Evolutionary conservation across 2,113 vertebrate species (phyloP).

Genomic region (Xiphorhynchus elegans): DNA sequence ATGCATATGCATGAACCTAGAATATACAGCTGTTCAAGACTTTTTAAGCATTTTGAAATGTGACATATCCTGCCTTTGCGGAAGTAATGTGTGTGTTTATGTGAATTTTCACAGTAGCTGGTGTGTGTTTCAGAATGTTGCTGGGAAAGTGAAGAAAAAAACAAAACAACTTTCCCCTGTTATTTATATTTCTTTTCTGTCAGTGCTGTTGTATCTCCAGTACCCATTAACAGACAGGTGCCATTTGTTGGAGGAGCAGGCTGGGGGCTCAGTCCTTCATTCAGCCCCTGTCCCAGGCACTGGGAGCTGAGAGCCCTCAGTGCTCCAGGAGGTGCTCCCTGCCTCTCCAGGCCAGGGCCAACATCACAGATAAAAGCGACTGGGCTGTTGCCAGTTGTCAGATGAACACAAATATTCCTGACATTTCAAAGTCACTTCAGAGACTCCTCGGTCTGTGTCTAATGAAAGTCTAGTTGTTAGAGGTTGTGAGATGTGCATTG

Average conservation of each 20-base stretch:
- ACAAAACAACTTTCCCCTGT: neutral
- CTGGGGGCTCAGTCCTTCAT: neutral
- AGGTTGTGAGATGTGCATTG: neutral
- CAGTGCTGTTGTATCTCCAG: neutral
- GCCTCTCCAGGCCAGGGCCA: neutral
- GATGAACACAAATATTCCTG: neutral
- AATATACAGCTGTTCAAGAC: conserved; percentile 39
- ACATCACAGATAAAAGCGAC: neutral
- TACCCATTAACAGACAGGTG: neutral
- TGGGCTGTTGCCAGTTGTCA: neutral
- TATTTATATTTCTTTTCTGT: neutral
- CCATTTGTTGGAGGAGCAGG: neutral
- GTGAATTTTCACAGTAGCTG: neutral
- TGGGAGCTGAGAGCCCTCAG: neutral
- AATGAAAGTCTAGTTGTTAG: neutral
- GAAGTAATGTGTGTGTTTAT: neutral
- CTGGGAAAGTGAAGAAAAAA: neutral
- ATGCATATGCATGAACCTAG: conserved; percentile 32
- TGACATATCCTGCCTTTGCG: neutral
- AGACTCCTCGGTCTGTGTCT: neutral
- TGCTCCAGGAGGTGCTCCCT: neutral
- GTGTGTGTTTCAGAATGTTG: neutral
- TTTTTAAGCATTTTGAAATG: conserved; percentile 15
- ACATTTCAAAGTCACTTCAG: neutral
- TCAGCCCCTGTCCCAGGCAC: neutral